These are phyloP conservation scores for Pempheris klunzingeri DNA, from an alignment of 2,797 vertebrate genomes.

Conservation along the genomic window DNA sequence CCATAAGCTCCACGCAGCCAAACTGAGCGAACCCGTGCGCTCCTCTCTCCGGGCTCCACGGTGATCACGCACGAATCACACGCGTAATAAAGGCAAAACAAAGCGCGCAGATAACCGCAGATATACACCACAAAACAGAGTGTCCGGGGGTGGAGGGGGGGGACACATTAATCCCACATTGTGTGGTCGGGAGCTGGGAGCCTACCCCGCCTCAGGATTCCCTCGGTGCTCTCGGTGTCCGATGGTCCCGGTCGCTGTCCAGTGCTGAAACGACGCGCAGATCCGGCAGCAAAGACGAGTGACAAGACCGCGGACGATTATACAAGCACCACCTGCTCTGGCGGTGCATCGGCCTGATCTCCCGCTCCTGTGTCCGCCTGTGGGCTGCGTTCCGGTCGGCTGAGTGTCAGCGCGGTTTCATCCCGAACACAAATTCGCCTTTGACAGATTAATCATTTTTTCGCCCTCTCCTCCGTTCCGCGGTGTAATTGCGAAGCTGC, in stretches of 20 bases:
- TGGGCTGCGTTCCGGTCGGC: conserved; percentile 33
- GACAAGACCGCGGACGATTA: conserved; percentile 62
- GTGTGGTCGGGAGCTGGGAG: neutral
- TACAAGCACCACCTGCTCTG: conserved; percentile 67
- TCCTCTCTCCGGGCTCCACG: conserved; percentile 13
- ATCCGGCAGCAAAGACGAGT: conserved; percentile 64
- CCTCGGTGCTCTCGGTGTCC: conserved; percentile 59
- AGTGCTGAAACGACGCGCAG: conserved; percentile 80
- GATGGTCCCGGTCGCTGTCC: conserved; percentile 80
- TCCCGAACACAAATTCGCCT: conserved; percentile 73
- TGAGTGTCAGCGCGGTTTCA: conserved; percentile 71
- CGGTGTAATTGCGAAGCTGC: conserved; percentile 78
- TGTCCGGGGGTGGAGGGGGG: too few relatives aligned
- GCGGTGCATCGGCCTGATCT: conserved; percentile 54
- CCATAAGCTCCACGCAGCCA: conserved; percentile 34
- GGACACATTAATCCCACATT: neutral
- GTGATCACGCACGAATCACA: conserved; percentile 16
- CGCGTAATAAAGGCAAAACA: neutral
- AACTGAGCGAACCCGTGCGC: conserved; percentile 27
- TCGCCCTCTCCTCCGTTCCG: conserved; percentile 62
- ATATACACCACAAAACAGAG: too few relatives aligned
- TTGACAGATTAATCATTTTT: conserved; percentile 81
- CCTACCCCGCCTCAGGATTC: conserved; percentile 75
- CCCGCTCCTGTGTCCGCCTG: conserved; percentile 19
- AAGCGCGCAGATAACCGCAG: too few relatives aligned